These are phyloP conservation scores for Tetragonula carbonaria DNA, from an alignment of 2,888 invertebrate genomes.

Conservation along the genomic window DNA sequence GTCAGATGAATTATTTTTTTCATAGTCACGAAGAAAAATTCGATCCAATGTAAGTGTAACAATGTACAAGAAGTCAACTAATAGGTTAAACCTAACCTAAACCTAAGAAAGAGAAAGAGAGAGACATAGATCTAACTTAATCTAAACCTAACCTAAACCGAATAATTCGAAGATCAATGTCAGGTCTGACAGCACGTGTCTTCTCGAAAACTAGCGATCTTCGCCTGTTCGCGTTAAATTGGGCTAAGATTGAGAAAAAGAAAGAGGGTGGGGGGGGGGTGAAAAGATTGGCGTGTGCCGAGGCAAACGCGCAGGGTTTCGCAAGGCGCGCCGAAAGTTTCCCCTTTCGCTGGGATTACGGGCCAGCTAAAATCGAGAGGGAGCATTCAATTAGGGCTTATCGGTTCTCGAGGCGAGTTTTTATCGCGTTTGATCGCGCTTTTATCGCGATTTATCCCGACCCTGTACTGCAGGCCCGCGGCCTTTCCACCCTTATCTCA, in stretches of 20 bases:
- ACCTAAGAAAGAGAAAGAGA: too few species aligned
- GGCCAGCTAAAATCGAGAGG: slow-evolving; percentile 59
- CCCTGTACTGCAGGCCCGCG: slow-evolving; percentile 65
- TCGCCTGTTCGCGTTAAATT: background rate
- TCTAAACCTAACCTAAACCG: too few species aligned
- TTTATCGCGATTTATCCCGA: slow-evolving; percentile 64
- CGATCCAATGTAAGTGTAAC: too few species aligned
- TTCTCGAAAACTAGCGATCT: background rate
- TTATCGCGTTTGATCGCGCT: slow-evolving; percentile 75
- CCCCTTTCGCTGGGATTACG: slow-evolving; percentile 18
- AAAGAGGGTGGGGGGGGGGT: too few species aligned
- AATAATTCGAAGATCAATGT: too few species aligned
- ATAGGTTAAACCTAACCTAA: too few species aligned
- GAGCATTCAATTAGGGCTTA: slow-evolving; percentile 73
- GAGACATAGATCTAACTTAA: too few species aligned
- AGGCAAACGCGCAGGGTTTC: background rate
- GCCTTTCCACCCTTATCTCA: slow-evolving; percentile 71
- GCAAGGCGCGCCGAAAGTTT: slow-evolving; percentile 26
- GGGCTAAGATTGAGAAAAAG: background rate
- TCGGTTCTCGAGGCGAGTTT: slow-evolving; percentile 69
- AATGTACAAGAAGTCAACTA: too few species aligned
- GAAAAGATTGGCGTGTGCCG: slow-evolving; percentile 21
- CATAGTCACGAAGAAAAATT: too few species aligned
- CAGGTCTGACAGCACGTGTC: background rate
- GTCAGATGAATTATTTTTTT: too few species aligned